Evolutionary conservation across 2,797 vertebrate genomes (phyloP), one percentile per base, ranked within the genome.

Genomic region (Artibeus jamaicensis): DNA sequence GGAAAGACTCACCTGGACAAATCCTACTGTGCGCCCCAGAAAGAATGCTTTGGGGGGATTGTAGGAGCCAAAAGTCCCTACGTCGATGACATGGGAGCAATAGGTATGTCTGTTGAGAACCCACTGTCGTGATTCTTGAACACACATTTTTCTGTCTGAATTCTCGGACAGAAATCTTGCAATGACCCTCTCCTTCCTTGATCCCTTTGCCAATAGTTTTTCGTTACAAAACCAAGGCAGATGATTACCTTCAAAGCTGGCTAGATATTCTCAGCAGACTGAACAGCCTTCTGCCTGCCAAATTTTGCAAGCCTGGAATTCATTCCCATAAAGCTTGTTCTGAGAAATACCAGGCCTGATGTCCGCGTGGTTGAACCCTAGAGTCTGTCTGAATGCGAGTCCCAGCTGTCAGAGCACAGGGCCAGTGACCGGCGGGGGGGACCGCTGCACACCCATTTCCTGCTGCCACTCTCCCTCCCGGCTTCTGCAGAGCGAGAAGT

Each of bases 11-110:
- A 99, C 53, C 98, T 99, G 91, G 99, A 99, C 98, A 99, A 99
- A 95, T 99, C 99, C 0, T 99, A 99, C 96, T 99, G 99, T 74
- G 99, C 99, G 22, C 99, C 99, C 91, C 99, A 99, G 98, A 99
- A 99, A 97, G 99, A 99, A 93, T 99, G 99, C 89, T 99, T 99
- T 0, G 99, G 99, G 3, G 99, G 99, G 14, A 99, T 99, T 1
- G 99, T 99, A n/a, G 99, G 99, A 46, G 99, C 99, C 32, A 99
- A 99, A 97, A 99, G 99, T 96, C 99, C 99, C 0, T 99, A 99
- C 0, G 98, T 99, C 14, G 99, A 99, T 78, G 99, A 99, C 92
- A 94, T 99, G 98, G 99, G 99, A 32, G 98, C 99, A 2, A 96
- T 99, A 90, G 99, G 99, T 99, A 98, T 99, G 98, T 93, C 42